Conservation (phyloP, 2,888 invertebrate genomes). For the Drosophila colorata region DNA sequence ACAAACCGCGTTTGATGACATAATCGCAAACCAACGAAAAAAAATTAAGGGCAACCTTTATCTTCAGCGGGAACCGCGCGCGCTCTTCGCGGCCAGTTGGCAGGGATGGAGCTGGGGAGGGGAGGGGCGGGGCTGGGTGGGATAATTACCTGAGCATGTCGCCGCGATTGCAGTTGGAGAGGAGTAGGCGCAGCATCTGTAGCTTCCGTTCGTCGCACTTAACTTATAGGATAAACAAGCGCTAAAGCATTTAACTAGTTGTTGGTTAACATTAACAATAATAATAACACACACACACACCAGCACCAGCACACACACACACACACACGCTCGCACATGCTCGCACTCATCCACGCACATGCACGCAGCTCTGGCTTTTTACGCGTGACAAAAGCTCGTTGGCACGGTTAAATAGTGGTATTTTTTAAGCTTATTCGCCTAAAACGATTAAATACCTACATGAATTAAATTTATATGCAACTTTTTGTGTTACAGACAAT, state of each 20-base stretch:
- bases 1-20: constrained; percentile 57
- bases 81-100: constrained; percentile 20
- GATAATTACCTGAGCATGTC: constrained; percentile 72
- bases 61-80: constrained; percentile 38
- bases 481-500: too few relatives aligned
- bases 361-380: constrained; percentile 10
- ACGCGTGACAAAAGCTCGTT: constrained; percentile 17
- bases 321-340: constrained; percentile 1
- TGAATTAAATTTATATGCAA: too few relatives aligned
- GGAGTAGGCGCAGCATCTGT: constrained; percentile 76
- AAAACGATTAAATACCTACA: neutral
- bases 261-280: constrained; percentile 62
- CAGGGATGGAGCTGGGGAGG: neutral
- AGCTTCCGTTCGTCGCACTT: constrained; percentile 41
- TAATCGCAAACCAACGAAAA: constrained; percentile 49
- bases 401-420: constrained; percentile 13
- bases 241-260: constrained; percentile 64
- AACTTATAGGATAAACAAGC: constrained; percentile 60
- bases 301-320: constrained; percentile 6
- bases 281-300: constrained; percentile 49
- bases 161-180: constrained; percentile 71
- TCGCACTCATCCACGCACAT: constrained; percentile 2
- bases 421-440: neutral
- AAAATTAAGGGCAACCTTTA: constrained; percentile 34
- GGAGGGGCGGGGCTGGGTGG: neutral